Evolutionary conservation across 2,888 invertebrate genomes (phyloP), one percentile per base, ranked within the genome.

Genomic region (Hypercompe scribonia): DNA sequence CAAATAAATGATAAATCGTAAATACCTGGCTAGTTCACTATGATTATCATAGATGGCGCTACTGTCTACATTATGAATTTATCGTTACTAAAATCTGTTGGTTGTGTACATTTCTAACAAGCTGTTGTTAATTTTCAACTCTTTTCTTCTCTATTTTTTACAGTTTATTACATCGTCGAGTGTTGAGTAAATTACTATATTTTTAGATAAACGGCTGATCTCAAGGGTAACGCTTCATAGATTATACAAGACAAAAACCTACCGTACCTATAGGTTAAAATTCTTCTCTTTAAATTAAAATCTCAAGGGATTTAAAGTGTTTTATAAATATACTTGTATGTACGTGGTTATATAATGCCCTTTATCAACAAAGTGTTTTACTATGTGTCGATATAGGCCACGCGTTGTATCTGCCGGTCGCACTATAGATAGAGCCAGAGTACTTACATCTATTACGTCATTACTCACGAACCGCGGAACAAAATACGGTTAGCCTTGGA

Each of bases 401-500:
- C 79, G 79, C 79, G 73, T 73, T 69, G 81, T 84, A 87, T 85
- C 85, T 82, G 78, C 81, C 80, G 79, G 83, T 74, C 81, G 84
- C 81, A 84, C 87, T 89, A 89, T 90, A 89, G 90, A 92, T 90
- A 90, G 69, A 69, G 89, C 83, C 82, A 77, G 79, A 89, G 90
- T 92, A 93, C 91, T 90, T 90, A 88, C 89, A 87, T 83, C 81
- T 78, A 88, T 92, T 87, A 92, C 93, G 94, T 95, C 90, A 95
- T 90, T 92, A 92, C 92, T 92, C 87, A 82, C 88, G 90, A 88
- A 88, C 91, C 90, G 91, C 92, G 93, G 93, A 94, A 94, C 94
- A 91, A 93, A 94, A 93, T 93, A 92, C 90, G 85, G 84, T 87
- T 92, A 91, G 92, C 95, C 95, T 95, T 95, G 95, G 90, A 90